Evolutionary conservation across 2,888 invertebrate genomes (phyloP), one percentile per base, ranked within the genome.

Genomic region (Caenorhabditis sp.): DNA sequence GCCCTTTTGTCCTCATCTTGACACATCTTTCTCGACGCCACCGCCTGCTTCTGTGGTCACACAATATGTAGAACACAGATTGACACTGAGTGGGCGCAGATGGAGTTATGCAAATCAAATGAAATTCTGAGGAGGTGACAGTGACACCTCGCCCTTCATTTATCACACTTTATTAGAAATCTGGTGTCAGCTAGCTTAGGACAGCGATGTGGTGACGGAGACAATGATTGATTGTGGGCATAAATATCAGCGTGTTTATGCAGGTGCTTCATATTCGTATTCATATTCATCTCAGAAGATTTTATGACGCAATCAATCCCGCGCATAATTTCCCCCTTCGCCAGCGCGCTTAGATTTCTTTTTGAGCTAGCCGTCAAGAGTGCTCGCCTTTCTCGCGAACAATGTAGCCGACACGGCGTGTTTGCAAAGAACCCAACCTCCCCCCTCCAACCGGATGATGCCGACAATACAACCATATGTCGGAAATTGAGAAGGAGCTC

Each of bases 161-260:
- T 66, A 66, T 66, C 66, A 66, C 66, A 66, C 58, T 66, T 55
- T 39, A 66, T 58, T 58, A 66, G 48, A 66, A 66, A 66, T 66
- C 56, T 66, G 66, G 66, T 66, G 48, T 58, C 63, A 53, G 15
- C 43, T 32, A 11, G 32, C 17, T 52, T 52, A 17, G 30, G 32
- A 22, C 13, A 24, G 24, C 20, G 17, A 37, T 53, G 53, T 37
- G 53, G 37, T 37, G 53, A 37, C 53, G 37, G n/a, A 53, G 53
- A 35, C 53, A 32, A 53, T 53, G 53, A 53, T 53, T 53, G 53
- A 53, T 53, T 35, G 7, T 22, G 22, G 53, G 53, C 35, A 53
- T 37, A 53, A 35, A 53, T 53, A 35, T 53, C 20, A 11, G 20
- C 17, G 30, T 26, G 13, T 26, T 26, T 50, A 37, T 13, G 37